phyloP scores from a whole-genome alignment of 2,888 invertebrate species.

The Notodonta ziczac region DNA sequence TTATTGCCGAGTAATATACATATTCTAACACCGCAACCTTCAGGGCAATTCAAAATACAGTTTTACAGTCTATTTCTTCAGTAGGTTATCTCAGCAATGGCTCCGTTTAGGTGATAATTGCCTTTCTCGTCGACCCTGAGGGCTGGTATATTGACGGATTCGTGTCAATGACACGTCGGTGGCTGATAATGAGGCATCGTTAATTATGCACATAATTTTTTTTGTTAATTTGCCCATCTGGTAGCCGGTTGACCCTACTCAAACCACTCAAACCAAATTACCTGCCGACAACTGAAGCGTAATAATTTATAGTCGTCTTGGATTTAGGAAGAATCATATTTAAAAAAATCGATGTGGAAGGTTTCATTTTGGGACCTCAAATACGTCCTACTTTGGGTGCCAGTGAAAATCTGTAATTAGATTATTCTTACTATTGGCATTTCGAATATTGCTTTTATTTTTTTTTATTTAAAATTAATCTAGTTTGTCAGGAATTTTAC shows the following conservation, averaged over 20 bases:
- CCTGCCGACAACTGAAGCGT: too few species aligned
- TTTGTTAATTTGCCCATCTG: conserved; percentile 16
- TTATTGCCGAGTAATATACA: conserved; percentile 13
- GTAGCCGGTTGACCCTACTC: conserved; percentile 2
- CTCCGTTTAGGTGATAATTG: not conserved
- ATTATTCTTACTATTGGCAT: too few species aligned
- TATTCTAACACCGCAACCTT: conserved; percentile 12
- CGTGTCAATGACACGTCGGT: conserved; percentile 42
- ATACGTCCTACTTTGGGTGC: too few species aligned
- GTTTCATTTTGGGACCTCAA: too few species aligned
- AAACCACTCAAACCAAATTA: too few species aligned
- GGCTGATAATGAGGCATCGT: conserved; percentile 30
- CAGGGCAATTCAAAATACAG: conserved; percentile 12
- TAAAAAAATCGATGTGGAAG: too few species aligned
- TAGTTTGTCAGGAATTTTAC: too few species aligned
- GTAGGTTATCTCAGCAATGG: conserved; percentile 3
- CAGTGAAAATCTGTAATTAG: too few species aligned
- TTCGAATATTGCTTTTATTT: too few species aligned
- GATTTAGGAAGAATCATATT: too few species aligned
- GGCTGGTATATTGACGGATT: conserved; percentile 30
- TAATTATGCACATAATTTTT: conserved; percentile 24
- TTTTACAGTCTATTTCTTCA: conserved; percentile 3
- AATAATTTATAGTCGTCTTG: too few species aligned
- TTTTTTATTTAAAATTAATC: too few species aligned
- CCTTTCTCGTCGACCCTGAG: conserved; percentile 24